phyloP scores from a whole-genome alignment of 2,113 vertebrate species.

The Hippocampus comes region DNA sequence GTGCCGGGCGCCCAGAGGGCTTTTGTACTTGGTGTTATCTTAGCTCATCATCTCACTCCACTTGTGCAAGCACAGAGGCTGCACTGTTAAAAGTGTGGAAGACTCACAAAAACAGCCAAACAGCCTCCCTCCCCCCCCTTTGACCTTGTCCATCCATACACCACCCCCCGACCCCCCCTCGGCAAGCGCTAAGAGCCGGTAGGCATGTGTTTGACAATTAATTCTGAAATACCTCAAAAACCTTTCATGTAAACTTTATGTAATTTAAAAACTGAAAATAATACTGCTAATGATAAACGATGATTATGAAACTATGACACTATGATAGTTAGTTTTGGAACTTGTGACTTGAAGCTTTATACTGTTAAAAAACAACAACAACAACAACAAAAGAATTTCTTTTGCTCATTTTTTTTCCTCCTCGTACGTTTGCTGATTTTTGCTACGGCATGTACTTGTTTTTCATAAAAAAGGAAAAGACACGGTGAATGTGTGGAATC shows the following conservation, averaged over 20 bases:
- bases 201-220: conserved; percentile 95
- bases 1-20: conserved; percentile 42
- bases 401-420: conserved; percentile 63
- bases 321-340: conserved; percentile 99
- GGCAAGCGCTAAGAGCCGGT: conserved; percentile 85
- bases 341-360: conserved; percentile 99
- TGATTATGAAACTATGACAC: conserved; percentile 77
- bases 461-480: conserved; percentile 82
- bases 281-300: conserved; percentile 75
- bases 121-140: conserved; percentile 25
- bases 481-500: conserved; percentile 83
- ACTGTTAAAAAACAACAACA: conserved; percentile 76
- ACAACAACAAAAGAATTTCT: conserved; percentile 56
- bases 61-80: conserved; percentile 65
- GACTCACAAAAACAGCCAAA: conserved; percentile 48
- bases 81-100: conserved; percentile 55
- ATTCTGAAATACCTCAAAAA: conserved; percentile 99
- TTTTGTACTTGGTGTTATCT: conserved; percentile 23
- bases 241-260: conserved; percentile 99
- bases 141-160: conserved; percentile 53
- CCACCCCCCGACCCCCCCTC: conserved; percentile 63
- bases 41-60: conserved; percentile 49
- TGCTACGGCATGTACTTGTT: conserved; percentile 87
- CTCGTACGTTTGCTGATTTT: conserved; percentile 69
- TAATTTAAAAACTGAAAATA: conserved; percentile 82